A percentile compares a stretch with the other conserved stretches of the same genome.
Evolutionary conservation across 2,888 invertebrate species (phyloP).

Genomic region (Diloba caeruleocephala): DNA sequence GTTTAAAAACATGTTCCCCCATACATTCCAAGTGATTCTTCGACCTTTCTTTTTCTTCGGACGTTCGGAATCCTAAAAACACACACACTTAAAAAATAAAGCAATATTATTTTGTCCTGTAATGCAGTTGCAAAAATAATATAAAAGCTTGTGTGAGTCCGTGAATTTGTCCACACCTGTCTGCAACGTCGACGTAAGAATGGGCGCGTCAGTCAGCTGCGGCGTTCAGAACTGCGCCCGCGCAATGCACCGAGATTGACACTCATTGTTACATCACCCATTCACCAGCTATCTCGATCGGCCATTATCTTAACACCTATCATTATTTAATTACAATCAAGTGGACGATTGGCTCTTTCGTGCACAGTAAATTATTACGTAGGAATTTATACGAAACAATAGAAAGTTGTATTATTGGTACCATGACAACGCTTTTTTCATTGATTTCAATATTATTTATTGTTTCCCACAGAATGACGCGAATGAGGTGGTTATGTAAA

Average conservation of each 20-base stretch:
- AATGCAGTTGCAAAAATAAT: conserved; percentile 40
- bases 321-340: conserved; percentile 68
- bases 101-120: conserved; percentile 33
- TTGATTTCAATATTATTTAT: conserved; percentile 48
- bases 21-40: no score
- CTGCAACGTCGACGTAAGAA: conserved; percentile 52
- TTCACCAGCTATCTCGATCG: conserved; percentile 65
- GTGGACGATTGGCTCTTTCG: conserved; percentile 54
- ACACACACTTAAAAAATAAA: conserved; percentile 6
- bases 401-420: conserved; percentile 54
- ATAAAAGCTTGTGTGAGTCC: conserved; percentile 31
- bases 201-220: conserved; percentile 42
- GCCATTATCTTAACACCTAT: conserved; percentile 66
- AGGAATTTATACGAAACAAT: conserved; percentile 55
- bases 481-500: conserved; percentile 29
- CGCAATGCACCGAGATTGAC: conserved; percentile 51
- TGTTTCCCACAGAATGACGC: conserved; percentile 30
- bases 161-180: conserved; percentile 56
- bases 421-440: conserved; percentile 51
- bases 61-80: no score
- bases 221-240: conserved; percentile 40
- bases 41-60: no score
- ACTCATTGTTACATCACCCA: conserved; percentile 74
- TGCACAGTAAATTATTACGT: conserved; percentile 56
- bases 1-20: no score